Conservation (phyloP, 2,797 vertebrate species). For the Macrochelys suwanniensis region DNA sequence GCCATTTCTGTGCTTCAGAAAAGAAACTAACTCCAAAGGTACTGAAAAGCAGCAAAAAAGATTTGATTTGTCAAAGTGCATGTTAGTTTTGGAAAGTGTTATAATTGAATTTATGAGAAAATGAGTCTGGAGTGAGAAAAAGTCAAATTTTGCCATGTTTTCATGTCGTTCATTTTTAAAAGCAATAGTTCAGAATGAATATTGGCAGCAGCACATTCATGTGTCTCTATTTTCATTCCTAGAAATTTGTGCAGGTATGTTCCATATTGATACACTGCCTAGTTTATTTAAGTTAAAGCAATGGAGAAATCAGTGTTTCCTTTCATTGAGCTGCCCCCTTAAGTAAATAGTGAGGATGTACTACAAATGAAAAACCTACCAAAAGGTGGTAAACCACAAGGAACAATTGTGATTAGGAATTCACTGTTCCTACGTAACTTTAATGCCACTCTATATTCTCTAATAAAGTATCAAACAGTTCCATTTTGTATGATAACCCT, state of each 20-base stretch:
- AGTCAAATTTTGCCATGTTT: fast-evolving
- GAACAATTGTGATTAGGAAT: neutral
- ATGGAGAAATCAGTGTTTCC: neutral
- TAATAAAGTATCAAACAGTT: neutral
- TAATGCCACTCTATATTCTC: neutral
- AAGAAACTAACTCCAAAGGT: neutral
- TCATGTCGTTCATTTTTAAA: fast-evolving
- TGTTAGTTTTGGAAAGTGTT: neutral
- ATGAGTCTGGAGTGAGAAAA: fast-evolving
- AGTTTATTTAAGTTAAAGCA: neutral
- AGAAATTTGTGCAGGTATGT: neutral
- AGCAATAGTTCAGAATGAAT: neutral
- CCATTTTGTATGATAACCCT: neutral
- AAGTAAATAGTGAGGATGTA: neutral
- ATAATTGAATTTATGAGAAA: neutral
- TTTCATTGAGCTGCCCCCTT: neutral
- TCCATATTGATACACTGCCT: neutral
- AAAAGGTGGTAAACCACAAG: neutral
- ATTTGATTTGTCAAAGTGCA: neutral
- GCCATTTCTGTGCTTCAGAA: neutral
- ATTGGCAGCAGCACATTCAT: neutral
- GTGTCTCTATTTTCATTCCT: neutral
- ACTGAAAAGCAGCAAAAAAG: neutral
- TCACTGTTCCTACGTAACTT: neutral
- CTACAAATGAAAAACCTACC: neutral